Conservation (phyloP, 2,888 invertebrate species). For the Polietes domitor region DNA sequence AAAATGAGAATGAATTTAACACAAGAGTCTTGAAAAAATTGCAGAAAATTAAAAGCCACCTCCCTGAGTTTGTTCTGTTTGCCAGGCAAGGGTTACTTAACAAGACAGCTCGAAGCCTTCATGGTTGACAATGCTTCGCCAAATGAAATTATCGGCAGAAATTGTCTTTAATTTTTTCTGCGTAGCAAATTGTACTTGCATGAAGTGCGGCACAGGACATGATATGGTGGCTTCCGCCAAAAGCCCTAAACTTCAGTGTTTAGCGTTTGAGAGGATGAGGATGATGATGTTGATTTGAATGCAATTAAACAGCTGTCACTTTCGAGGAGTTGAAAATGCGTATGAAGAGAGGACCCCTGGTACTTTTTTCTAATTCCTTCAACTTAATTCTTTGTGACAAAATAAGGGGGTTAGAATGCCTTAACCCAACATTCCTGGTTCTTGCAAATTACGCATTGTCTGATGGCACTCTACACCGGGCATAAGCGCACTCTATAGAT, state of each 20-base stretch:
- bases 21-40: neutral
- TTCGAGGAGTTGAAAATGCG: constrained; percentile 9
- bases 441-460: constrained; percentile 55
- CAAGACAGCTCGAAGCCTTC: neutral
- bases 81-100: neutral
- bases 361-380: constrained; percentile 43
- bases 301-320: constrained; percentile 69
- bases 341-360: constrained; percentile 41
- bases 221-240: constrained; percentile 7
- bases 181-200: constrained; percentile 22
- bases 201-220: neutral
- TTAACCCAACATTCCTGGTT: constrained; percentile 36
- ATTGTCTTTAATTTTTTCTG: constrained; percentile 30
- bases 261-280: neutral
- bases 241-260: constrained; percentile 12
- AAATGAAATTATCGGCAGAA: constrained; percentile 17
- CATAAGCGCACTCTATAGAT: neutral
- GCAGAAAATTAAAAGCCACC: neutral
- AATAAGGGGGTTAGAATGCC: constrained; percentile 52
- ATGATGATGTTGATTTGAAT: constrained; percentile 61
- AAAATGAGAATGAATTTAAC: neutral
- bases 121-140: neutral
- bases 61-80: neutral
- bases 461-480: constrained; percentile 17
- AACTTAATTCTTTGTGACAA: constrained; percentile 46